Evolutionary conservation across 2,888 invertebrate species (phyloP).

Genomic region (Taenaris catops): DNA sequence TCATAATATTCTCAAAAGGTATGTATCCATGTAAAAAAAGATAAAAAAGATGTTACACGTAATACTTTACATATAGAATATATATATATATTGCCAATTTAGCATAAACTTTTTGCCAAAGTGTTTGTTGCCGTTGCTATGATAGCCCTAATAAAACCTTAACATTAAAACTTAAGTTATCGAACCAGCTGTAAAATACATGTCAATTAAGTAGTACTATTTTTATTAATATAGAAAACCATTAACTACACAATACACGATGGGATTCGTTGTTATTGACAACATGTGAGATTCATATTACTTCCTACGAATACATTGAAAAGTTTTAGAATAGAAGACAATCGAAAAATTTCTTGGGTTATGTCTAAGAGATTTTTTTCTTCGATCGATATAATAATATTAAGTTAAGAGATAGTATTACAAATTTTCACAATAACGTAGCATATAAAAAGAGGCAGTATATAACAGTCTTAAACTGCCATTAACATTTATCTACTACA

Average conservation of each 20-base stretch:
- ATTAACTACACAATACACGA: conserved; percentile 16
- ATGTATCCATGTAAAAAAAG: no score
- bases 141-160: no score
- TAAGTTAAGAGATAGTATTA: conserved; percentile 8
- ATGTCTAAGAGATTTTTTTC: conserved; percentile 7
- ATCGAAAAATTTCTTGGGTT: conserved; percentile 10
- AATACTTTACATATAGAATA: no score
- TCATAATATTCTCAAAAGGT: no score
- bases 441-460: conserved; percentile 15
- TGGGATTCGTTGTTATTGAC: conserved; percentile 18
- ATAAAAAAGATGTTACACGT: no score
- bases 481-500: conserved; percentile 5
- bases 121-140: no score
- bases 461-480: conserved; percentile 11
- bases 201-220: conserved; percentile 5
- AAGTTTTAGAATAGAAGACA: conserved; percentile 10
- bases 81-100: no score
- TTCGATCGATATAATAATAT: conserved; percentile 9
- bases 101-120: no score
- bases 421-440: conserved; percentile 6
- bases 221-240: conserved; percentile 9
- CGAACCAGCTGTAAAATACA: conserved; percentile 5
- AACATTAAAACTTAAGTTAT: conserved; percentile 6
- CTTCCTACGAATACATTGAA: conserved; percentile 15
- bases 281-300: conserved; percentile 21